Conservation (phyloP, 2,888 invertebrate genomes). For the Chalcis sispes region DNA sequence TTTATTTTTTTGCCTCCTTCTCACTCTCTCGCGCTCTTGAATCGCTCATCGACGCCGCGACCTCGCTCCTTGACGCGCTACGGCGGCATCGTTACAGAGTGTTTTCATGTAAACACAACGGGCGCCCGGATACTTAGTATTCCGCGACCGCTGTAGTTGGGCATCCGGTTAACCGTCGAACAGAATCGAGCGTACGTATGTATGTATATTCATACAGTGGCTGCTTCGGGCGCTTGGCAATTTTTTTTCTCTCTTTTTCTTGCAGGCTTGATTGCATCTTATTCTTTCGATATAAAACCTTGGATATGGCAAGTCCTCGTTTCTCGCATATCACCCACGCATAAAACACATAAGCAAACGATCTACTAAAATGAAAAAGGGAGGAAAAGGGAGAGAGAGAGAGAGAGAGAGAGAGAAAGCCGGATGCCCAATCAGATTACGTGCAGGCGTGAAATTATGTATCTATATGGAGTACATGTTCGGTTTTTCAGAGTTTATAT, state of each 20-base stretch:
- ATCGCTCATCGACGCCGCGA: slow-evolving; percentile 53
- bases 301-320: slow-evolving; percentile 54
- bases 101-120: slow-evolving; percentile 68
- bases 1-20: slow-evolving; percentile 44
- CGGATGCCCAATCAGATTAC: slow-evolving; percentile 45
- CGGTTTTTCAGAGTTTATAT: neutral
- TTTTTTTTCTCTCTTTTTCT: slow-evolving; percentile 56
- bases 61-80: slow-evolving; percentile 14
- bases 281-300: slow-evolving; percentile 65
- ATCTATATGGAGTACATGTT: neutral
- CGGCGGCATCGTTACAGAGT: slow-evolving; percentile 61
- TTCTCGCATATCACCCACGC: slow-evolving; percentile 48
- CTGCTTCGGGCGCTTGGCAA: slow-evolving; percentile 36
- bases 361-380: neutral
- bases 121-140: slow-evolving; percentile 69
- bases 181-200: no score
- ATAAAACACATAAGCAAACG: slow-evolving; percentile 37
- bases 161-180: slow-evolving; percentile 72
- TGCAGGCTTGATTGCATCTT: slow-evolving; percentile 65
- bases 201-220: no score
- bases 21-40: slow-evolving; percentile 47
- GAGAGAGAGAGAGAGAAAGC: slow-evolving; percentile 33
- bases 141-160: slow-evolving; percentile 68
- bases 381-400: slow-evolving; percentile 14
- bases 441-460: slow-evolving; percentile 42